phyloP scores from a whole-genome alignment of 1,140 invertebrate genomes.

The Delia radicum region DNA sequence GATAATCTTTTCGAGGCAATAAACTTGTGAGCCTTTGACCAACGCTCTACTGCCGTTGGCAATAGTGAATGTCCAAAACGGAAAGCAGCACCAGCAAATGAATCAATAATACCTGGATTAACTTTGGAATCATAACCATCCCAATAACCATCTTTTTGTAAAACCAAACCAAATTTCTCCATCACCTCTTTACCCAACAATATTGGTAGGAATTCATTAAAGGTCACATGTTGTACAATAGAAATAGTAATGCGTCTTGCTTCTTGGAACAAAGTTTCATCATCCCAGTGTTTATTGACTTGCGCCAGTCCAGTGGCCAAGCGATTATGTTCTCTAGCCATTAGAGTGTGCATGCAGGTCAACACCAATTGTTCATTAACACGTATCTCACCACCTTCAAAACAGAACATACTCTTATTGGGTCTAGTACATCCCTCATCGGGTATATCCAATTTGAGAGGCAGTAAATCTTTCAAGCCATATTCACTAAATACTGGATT shows the following conservation, averaged over 20 bases:
- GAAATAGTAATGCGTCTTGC: slow-evolving; percentile 85
- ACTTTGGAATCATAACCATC: slow-evolving; percentile 81
- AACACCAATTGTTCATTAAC: slow-evolving; percentile 91
- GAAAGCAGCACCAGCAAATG: slow-evolving; percentile 86
- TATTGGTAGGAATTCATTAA: slow-evolving; percentile 92
- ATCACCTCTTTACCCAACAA: slow-evolving; percentile 90
- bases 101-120: slow-evolving; percentile 83
- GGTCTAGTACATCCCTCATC: slow-evolving; percentile 91
- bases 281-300: slow-evolving; percentile 93
- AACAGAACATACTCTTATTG: slow-evolving; percentile 86
- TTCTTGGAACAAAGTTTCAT: slow-evolving; percentile 93
- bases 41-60: slow-evolving; percentile 84
- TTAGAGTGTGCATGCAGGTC: slow-evolving; percentile 86
- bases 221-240: slow-evolving; percentile 90
- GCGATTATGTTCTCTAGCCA: slow-evolving; percentile 86
- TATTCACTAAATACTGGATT: slow-evolving; percentile 86
- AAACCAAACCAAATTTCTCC: slow-evolving; percentile 83
- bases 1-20: slow-evolving; percentile 89
- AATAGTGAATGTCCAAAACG: slow-evolving; percentile 87
- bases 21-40: slow-evolving; percentile 92
- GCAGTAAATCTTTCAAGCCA: slow-evolving; percentile 84
- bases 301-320: slow-evolving; percentile 72
- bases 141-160: slow-evolving; percentile 88
- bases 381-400: slow-evolving; percentile 90
- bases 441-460: slow-evolving; percentile 85